Base-by-base conservation (phyloP, 2,113 vertebrate genomes). In the Hypomesus transpacificus region DNA sequence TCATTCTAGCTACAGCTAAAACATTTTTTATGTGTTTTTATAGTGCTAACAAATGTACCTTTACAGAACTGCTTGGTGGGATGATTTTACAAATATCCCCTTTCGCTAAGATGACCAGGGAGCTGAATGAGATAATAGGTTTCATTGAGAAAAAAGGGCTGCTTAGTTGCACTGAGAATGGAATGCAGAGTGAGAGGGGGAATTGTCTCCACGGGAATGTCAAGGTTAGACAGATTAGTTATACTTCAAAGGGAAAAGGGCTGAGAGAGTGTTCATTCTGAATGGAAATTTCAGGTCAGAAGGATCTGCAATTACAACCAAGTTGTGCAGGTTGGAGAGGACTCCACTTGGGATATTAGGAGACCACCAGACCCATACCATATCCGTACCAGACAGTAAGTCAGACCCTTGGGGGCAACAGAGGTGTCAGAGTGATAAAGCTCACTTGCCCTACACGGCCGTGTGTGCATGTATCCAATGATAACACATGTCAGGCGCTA, bases 401-500 rank as follows among this genome's bases (percentile, higher is more conserved):
- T 82, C 61, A 34, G 75, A 82, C 79, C 88, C 84, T 89, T 87
- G 80, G 83, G 82, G 81, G 83, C 87, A 88, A 83, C 73, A 70
- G 82, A 87, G 83, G 86, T 87, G 88, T 87, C 60, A 78, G 81
- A 52, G 66, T 75, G 84, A 85, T 86, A 83, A 82, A 85, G 75
- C 83, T 78, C 71, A 74, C 79, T 84, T 84, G 74, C 81, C 71
- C 81, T 57, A n/a, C 64, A 75, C 75, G 73, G 74, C 78, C 85
- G 86, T 86, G 82, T 86, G 85, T 85, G 80, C 84, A 88, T 85
- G 85, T 90, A 86, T 82, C 84, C 87, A 88, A 86, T 89, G 85
- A 90, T 85, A 90, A 92, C 91, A 92, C 87, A 84, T 87, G 92
- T 88, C 83, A 86, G 77, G 77, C 78, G 65, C 89, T 89, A 89